Evolutionary conservation across 2,113 vertebrate genomes (phyloP).

Genomic region (Chionodraco myersi): DNA sequence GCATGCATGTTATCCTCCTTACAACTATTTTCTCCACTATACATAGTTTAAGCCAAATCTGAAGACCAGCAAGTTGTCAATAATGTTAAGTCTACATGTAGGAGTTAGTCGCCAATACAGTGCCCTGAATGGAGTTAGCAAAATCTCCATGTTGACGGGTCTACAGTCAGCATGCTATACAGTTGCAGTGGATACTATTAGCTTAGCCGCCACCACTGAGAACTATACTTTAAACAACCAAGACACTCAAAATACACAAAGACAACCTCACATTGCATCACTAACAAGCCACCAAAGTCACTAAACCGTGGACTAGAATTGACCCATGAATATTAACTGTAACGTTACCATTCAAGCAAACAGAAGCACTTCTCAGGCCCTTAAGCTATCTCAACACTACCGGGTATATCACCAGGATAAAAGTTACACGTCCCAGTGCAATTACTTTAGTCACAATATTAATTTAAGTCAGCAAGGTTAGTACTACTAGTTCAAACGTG

Average conservation of each 20-base stretch:
- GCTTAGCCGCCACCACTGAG: not conserved
- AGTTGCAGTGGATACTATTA: too few relatives aligned
- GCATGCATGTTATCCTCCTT: not conserved
- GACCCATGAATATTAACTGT: fast-evolving
- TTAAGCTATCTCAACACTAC: not conserved
- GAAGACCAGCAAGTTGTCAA: too few relatives aligned
- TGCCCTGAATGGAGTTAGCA: fast-evolving
- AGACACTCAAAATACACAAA: fast-evolving
- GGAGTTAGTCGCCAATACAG: fast-evolving
- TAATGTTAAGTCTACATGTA: fast-evolving
- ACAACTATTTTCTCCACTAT: fast-evolving
- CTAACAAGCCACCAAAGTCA: not conserved
- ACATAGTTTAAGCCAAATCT: not conserved
- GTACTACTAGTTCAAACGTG: fast-evolving
- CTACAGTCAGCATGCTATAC: not conserved
- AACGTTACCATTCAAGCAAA: not conserved
- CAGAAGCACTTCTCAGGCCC: slow-evolving; percentile 8
- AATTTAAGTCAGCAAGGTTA: fast-evolving
- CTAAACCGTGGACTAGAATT: fast-evolving
- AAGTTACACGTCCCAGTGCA: fast-evolving
- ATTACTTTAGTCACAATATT: fast-evolving
- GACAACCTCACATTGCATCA: too few relatives aligned
- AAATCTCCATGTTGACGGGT: not conserved
- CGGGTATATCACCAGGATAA: not conserved
- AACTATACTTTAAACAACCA: not conserved